phyloP scores from a whole-genome alignment of 2,888 invertebrate genomes.

The Drosophila picticornis region DNA sequence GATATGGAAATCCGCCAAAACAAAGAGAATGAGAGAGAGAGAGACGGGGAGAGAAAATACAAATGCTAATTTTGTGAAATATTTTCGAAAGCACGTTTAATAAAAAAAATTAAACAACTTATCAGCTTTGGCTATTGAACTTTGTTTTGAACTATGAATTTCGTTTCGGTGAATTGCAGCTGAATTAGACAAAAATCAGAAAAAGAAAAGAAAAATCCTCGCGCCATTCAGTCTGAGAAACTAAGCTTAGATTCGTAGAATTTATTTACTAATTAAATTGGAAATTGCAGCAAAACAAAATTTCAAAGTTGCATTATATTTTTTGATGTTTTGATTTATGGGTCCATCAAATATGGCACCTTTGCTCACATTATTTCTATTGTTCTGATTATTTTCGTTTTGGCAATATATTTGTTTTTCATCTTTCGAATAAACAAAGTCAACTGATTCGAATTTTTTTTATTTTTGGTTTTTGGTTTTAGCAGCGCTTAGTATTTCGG shows the following conservation, averaged over 20 bases:
- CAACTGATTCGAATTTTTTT: conserved; percentile 56
- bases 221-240: conserved; percentile 60
- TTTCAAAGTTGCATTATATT: background rate
- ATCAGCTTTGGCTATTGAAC: conserved; percentile 40
- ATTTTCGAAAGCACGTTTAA: background rate
- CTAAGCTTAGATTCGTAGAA: background rate
- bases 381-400: conserved; percentile 29
- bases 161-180: conserved; percentile 12
- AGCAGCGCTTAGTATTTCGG: conserved; percentile 14
- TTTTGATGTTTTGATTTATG: conserved; percentile 27
- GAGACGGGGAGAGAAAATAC: conserved; percentile 17
- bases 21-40: conserved; percentile 10
- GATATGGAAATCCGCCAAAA: background rate
- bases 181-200: background rate
- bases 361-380: conserved; percentile 41
- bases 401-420: conserved; percentile 49
- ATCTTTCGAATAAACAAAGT: conserved; percentile 67
- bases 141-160: conserved; percentile 2
- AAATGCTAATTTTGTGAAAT: conserved; percentile 2
- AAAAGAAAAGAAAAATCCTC: background rate
- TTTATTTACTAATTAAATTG: background rate
- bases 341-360: conserved; percentile 6
- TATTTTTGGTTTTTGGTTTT: conserved; percentile 1
- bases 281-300: background rate
- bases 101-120: background rate